Percentiles rank a stretch among this genome's conserved stretches.
These are phyloP conservation scores for Cichladusa arquata DNA, from an alignment of 2,113 vertebrate species.

Conservation along the genomic window DNA sequence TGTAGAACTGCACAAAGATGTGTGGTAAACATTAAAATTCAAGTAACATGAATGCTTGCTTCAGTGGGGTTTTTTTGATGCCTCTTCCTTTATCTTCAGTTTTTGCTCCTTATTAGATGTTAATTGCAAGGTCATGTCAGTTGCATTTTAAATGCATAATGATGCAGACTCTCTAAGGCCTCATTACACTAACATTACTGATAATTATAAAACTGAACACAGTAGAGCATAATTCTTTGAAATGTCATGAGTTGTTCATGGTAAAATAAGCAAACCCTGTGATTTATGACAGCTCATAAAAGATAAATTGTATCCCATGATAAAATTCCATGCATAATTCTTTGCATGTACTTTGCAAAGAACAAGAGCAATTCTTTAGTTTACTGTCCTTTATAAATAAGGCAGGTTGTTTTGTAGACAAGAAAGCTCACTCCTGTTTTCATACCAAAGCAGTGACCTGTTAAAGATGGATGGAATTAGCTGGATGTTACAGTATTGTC, in stretches of 20 bases:
- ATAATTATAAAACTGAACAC: conserved; percentile 13
- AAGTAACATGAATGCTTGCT: background rate
- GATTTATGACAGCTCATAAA: background rate
- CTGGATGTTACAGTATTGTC: background rate
- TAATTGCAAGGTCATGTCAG: conserved; percentile 8
- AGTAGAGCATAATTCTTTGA: background rate
- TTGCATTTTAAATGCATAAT: background rate
- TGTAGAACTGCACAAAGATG: background rate
- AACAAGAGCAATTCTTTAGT: background rate
- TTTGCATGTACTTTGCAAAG: background rate
- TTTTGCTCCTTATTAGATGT: background rate
- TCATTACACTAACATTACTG: background rate
- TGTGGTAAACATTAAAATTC: background rate
- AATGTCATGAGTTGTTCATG: background rate
- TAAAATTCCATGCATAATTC: background rate
- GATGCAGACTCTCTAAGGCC: background rate
- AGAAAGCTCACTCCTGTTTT: background rate
- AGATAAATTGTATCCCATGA: background rate
- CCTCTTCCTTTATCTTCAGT: background rate
- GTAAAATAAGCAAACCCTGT: conserved; percentile 5
- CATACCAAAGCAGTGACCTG: background rate
- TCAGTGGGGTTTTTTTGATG: background rate
- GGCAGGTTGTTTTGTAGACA: background rate
- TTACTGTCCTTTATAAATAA: background rate
- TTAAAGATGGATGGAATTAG: background rate